Conservation (phyloP, 2,797 vertebrate species). For the Crypturellus tataupa region DNA sequence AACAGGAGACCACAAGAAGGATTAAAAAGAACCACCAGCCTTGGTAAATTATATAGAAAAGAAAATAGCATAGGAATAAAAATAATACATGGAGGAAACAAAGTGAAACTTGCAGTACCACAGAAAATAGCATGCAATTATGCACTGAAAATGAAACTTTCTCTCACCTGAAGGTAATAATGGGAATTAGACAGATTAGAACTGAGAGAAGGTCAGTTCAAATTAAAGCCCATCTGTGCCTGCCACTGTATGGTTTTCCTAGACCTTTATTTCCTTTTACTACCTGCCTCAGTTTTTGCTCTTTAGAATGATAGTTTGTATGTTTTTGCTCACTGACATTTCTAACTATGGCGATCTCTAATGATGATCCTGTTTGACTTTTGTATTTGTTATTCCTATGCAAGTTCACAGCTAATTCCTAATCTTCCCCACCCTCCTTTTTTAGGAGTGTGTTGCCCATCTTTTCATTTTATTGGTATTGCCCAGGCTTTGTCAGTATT, state of each 20-base stretch:
- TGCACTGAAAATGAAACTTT: not conserved
- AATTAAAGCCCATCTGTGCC: not conserved
- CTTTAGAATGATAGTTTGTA: not conserved
- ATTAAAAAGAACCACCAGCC: conserved; percentile 57
- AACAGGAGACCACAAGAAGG: conserved; percentile 47
- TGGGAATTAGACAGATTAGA: conserved; percentile 17
- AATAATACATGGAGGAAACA: not conserved
- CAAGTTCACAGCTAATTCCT: not conserved
- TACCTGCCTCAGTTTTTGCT: not conserved
- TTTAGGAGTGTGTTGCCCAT: not conserved
- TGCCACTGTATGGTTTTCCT: not conserved
- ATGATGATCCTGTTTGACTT: not conserved
- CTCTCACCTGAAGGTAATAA: conserved; percentile 30
- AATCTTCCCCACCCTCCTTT: not conserved
- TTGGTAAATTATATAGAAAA: conserved; percentile 16
- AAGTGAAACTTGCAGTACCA: not conserved
- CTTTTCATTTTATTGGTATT: not conserved
- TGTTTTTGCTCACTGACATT: not conserved
- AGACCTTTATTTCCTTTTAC: not conserved
- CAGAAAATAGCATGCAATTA: conserved; percentile 5
- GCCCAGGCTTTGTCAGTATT: not conserved
- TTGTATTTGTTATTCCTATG: not conserved
- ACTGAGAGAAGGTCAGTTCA: not conserved
- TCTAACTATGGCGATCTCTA: not conserved
- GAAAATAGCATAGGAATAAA: not conserved